Evolutionary conservation across 2,797 vertebrate genomes (phyloP).

Genomic region (Threskiornis aethiopicus): DNA sequence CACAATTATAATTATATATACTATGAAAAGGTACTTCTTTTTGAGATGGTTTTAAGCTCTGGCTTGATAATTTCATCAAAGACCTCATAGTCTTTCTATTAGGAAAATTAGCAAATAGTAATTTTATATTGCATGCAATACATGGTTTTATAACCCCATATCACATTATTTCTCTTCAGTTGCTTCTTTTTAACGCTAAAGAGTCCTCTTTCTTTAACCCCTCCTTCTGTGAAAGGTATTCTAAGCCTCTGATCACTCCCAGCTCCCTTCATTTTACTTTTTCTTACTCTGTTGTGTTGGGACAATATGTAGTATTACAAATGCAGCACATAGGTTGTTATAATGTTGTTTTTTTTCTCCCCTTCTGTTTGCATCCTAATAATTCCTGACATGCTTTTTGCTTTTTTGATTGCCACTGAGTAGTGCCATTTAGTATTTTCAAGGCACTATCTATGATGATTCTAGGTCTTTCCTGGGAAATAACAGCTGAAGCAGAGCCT

Average conservation of each 20-base stretch:
- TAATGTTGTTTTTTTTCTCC: background rate
- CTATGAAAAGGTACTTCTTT: background rate
- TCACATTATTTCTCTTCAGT: background rate
- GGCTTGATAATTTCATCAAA: background rate
- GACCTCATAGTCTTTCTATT: background rate
- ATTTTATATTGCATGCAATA: background rate
- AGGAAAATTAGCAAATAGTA: background rate
- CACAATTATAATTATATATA: background rate
- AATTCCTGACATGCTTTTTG: background rate
- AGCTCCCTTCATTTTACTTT: background rate
- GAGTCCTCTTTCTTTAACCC: background rate
- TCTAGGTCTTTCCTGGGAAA: background rate
- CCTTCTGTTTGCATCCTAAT: background rate
- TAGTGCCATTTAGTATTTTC: background rate
- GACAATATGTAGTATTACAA: background rate
- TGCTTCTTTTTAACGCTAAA: background rate
- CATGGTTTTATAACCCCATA: background rate
- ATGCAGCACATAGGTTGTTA: background rate
- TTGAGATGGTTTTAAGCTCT: background rate
- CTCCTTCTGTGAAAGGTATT: background rate
- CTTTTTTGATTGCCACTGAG: background rate
- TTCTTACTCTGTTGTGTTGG: background rate
- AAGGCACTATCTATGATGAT: background rate
- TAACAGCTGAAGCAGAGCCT: background rate
- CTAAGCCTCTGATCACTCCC: background rate